Conservation (phyloP, 2,113 vertebrate genomes). For the Ictalurus furcatus region DNA sequence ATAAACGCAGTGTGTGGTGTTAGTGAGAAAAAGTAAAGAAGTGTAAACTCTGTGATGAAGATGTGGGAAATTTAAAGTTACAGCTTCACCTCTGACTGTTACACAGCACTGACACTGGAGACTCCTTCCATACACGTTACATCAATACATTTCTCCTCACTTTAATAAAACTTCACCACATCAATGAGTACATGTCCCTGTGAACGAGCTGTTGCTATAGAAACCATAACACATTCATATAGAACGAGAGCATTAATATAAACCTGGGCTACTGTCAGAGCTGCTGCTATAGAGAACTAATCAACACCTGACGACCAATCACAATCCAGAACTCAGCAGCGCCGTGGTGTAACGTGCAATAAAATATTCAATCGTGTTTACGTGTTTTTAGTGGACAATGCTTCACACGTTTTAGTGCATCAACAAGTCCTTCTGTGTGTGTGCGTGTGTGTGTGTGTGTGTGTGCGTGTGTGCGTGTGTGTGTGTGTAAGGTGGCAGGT, state of each 20-base stretch:
- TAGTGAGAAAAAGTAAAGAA: too few species aligned
- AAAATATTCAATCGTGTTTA: neutral
- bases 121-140: neutral
- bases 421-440: neutral
- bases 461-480: neutral
- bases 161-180: neutral
- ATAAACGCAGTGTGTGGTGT: neutral
- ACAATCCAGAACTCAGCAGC: too few species aligned
- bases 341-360: neutral
- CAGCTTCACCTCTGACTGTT: too few species aligned
- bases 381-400: neutral
- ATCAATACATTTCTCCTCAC: neutral
- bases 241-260: neutral
- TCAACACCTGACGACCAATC: too few species aligned
- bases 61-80: too few species aligned
- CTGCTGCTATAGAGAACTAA: too few species aligned
- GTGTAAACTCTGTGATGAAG: too few species aligned
- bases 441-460: slow-evolving; percentile 1
- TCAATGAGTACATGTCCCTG: neutral
- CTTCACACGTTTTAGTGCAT: neutral
- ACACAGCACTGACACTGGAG: neutral
- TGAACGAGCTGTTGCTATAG: neutral
- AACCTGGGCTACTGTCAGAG: too few species aligned
- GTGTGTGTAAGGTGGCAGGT: neutral
- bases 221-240: neutral